Base-by-base conservation (phyloP, 2,888 invertebrate species). In the Mythimna loreyi region DNA sequence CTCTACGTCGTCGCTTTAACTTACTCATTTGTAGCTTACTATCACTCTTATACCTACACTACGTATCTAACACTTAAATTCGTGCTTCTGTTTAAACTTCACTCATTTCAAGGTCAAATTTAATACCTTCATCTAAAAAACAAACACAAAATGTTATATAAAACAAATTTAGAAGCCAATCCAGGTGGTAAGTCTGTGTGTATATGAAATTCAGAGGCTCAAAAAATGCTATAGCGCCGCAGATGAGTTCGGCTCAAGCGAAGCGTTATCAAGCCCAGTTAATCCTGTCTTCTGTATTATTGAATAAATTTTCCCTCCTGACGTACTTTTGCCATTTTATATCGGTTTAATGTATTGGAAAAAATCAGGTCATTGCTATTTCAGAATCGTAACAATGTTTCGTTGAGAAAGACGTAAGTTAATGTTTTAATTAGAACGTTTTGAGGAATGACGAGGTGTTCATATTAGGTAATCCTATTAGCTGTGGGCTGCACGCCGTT, bases 201-300 rank as follows among this genome's bases (percentile, higher is more conserved):
- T 87, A 87, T 90, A 89, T 88, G 83, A 89, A 91, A 90, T 88
- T 87, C 79, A 70, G 81, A 83, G 89, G 89, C 89, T 90, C 89
- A 89, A 93, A 91, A 75, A 91, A 92, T 89, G 90, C 89, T 90
- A 91, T 89, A 90, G 85, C 90, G 82, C 81, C 85, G 82, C 86
- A 88, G 92, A 92, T 91, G 91, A 92, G 89, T 89, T 88, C 85
- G 90, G 90, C 88, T 93, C 89, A 90, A 92, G 88, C 86, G 89
- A 85, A 91, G 91, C 93, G 92, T 92, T 93, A 92, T 91, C 91
- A 89, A 93, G 87, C 92, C 87, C 90, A 90, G 91, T 90, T 94
- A 92, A 93, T 93, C 92, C 89, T 91, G 89, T 92, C 92, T 94
- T 91, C 90, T 90, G 89, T 92, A 90, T 93, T 93, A 93, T 92